Evolutionary conservation across 2,888 invertebrate species (phyloP).

Genomic region (Girardia tigrina): DNA sequence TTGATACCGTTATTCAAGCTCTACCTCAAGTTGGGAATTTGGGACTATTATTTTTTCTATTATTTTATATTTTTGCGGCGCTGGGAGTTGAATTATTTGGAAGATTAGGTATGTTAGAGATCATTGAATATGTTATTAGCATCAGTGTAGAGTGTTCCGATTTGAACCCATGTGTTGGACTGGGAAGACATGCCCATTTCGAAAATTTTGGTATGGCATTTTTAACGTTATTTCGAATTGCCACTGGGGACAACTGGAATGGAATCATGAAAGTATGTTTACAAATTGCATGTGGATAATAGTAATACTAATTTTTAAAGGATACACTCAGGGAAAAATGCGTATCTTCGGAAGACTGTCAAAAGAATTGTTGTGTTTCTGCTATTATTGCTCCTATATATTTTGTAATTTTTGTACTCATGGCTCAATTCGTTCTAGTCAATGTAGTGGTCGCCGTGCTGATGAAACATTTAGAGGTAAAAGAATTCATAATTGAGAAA

Average conservation of each 20-base stretch:
- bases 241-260: slow-evolving; percentile 99
- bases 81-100: slow-evolving; percentile 96
- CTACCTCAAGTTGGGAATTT: slow-evolving; percentile 96
- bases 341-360: slow-evolving; percentile 68
- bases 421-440: slow-evolving; percentile 98
- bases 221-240: slow-evolving; percentile 88
- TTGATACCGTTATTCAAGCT: slow-evolving; percentile 98
- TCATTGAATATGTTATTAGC: background rate
- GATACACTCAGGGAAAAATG: slow-evolving; percentile 85
- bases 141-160: slow-evolving; percentile 66
- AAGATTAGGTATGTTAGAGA: slow-evolving; percentile 59
- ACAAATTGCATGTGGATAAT: too few species aligned
- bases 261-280: slow-evolving; percentile 95
- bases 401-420: slow-evolving; percentile 96
- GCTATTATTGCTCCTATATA: slow-evolving; percentile 96
- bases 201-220: slow-evolving; percentile 94
- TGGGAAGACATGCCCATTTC: slow-evolving; percentile 97
- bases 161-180: slow-evolving; percentile 78
- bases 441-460: slow-evolving; percentile 98
- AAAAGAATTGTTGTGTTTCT: slow-evolving; percentile 93
- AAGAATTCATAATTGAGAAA: background rate
- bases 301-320: too few species aligned
- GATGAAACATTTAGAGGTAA: slow-evolving; percentile 89
- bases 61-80: slow-evolving; percentile 99
- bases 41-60: slow-evolving; percentile 85